phyloP scores from a whole-genome alignment of 2,113 vertebrate species.

The Bubo scandiacus region DNA sequence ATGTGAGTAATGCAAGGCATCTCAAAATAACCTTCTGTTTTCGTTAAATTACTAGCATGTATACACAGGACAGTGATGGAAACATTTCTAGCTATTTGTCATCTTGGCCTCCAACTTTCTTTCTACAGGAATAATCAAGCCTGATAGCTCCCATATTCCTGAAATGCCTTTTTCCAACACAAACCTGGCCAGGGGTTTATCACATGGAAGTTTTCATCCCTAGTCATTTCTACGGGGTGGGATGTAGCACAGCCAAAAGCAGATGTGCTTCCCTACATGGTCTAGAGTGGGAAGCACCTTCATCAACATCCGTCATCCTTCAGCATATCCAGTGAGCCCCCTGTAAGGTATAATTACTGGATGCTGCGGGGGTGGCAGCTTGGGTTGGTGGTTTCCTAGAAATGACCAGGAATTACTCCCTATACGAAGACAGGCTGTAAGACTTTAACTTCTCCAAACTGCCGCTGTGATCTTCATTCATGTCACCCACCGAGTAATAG shows the following conservation, averaged over 20 bases:
- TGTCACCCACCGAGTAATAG: rapidly evolving
- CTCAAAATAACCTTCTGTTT: neutral
- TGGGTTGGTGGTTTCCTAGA: neutral
- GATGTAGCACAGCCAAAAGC: neutral
- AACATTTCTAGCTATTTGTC: neutral
- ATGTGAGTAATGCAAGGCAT: neutral
- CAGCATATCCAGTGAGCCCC: neutral
- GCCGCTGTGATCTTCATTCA: neutral
- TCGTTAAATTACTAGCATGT: neutral
- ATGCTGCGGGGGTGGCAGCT: neutral
- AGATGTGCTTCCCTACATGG: neutral
- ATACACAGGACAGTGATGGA: neutral
- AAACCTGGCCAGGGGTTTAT: neutral
- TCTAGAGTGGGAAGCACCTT: neutral
- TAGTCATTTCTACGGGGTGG: neutral
- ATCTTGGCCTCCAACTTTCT: neutral
- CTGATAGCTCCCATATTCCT: neutral
- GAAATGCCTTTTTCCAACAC: neutral
- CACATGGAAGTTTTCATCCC: neutral
- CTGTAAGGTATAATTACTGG: neutral
- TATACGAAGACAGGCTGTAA: neutral
- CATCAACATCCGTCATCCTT: neutral
- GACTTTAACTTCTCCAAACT: neutral
- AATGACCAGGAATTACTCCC: neutral
- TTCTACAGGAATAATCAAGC: neutral